Conservation (phyloP, 2,797 vertebrate species). For the Pangasius krempfi region DNA sequence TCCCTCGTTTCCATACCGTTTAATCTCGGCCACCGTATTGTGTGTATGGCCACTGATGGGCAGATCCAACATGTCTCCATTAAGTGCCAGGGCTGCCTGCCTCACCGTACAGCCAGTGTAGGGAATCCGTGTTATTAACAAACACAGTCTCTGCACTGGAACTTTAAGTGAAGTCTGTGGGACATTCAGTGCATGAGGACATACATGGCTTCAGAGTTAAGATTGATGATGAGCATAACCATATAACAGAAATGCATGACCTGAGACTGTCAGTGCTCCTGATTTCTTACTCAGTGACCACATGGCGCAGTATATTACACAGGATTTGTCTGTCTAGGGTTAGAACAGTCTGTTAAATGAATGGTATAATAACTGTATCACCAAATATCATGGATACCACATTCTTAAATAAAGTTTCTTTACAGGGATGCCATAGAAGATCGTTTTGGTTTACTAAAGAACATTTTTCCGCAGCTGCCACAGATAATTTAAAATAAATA, state of each 20-base stretch:
- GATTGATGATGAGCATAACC: slow-evolving; percentile 29
- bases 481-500: neutral
- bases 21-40: slow-evolving; percentile 73
- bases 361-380: slow-evolving; percentile 17
- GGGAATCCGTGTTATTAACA: slow-evolving; percentile 44
- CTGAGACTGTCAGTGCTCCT: slow-evolving; percentile 33
- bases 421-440: neutral
- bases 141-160: slow-evolving; percentile 32
- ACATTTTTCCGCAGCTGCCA: neutral
- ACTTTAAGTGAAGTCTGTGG: slow-evolving; percentile 35
- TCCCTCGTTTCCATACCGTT: slow-evolving; percentile 76
- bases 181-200: neutral
- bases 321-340: slow-evolving; percentile 16
- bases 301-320: slow-evolving; percentile 30
- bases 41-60: slow-evolving; percentile 70
- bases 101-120: slow-evolving; percentile 18
- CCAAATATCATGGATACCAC: slow-evolving; percentile 24
- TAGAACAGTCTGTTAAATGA: slow-evolving; percentile 13
- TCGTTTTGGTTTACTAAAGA: neutral
- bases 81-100: slow-evolving; percentile 32
- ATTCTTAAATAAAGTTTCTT: slow-evolving; percentile 19
- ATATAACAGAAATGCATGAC: slow-evolving; percentile 28
- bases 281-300: slow-evolving; percentile 36
- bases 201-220: slow-evolving; percentile 10
- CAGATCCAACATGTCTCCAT: slow-evolving; percentile 43